phyloP scores from a whole-genome alignment of 2,888 invertebrate genomes.

The Ormyrus nitidulus region DNA sequence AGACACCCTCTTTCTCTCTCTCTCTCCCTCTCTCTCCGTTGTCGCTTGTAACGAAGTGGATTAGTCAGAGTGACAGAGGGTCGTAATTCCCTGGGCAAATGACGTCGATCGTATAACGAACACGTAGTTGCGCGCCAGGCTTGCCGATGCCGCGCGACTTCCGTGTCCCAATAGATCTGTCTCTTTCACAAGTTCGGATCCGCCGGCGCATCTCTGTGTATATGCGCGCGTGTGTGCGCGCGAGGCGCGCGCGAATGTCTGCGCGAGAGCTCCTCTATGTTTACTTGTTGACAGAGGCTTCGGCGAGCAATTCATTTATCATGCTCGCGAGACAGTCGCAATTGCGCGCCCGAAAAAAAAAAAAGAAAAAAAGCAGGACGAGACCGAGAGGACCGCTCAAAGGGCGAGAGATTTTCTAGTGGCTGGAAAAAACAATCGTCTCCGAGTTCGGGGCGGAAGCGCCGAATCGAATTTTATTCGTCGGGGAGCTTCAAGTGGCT shows the following conservation, averaged over 20 bases:
- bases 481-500: no score
- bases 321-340: not conserved
- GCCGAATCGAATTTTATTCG: no score
- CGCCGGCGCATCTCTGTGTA: no score
- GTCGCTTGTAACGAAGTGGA: conserved; percentile 72
- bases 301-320: conserved; percentile 30
- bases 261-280: not conserved
- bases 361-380: no score
- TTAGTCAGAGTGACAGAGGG: conserved; percentile 72
- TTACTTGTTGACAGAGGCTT: not conserved
- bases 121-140: conserved; percentile 56
- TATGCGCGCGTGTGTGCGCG: no score
- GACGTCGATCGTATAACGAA: conserved; percentile 71
- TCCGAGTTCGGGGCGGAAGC: no score
- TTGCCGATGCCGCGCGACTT: conserved; percentile 12
- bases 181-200: not conserved
- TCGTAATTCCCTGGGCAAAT: conserved; percentile 72
- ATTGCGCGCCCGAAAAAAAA: no score
- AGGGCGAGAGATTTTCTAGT: no score
- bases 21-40: conserved; percentile 52
- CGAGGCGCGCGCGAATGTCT: not conserved
- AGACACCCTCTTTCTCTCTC: conserved; percentile 4
- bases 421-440: no score
- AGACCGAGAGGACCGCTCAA: no score
- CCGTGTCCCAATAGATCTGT: conserved; percentile 26